Evolutionary conservation across 2,113 vertebrate species (phyloP).

Genomic region (Lipophrys pholis): DNA sequence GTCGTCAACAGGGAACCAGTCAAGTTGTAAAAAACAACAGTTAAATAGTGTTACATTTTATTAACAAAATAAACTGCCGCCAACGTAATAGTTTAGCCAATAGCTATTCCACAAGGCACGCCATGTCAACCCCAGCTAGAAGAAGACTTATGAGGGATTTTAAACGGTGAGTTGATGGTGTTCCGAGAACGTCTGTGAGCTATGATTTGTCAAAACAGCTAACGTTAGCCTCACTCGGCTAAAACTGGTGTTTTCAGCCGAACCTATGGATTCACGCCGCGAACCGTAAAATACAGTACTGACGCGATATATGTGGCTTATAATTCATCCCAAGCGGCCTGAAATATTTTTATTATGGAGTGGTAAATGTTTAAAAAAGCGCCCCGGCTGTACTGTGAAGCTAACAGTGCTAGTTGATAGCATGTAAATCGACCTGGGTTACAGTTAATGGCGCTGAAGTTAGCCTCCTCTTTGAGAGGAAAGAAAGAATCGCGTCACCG

Average conservation of each 20-base stretch:
- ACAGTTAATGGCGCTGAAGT: background rate
- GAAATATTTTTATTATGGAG: background rate
- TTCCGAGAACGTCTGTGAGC: conserved; percentile 24
- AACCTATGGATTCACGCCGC: accelerated
- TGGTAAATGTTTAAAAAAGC: background rate
- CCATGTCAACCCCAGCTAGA: conserved; percentile 96
- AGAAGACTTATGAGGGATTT: conserved; percentile 96
- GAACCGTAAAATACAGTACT: background rate
- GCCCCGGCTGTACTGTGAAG: background rate
- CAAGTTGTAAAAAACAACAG: conserved; percentile 25
- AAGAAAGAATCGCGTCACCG: too few species aligned
- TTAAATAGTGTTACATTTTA: conserved; percentile 1
- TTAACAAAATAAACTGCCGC: background rate
- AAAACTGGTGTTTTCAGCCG: background rate
- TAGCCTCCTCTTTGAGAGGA: too few species aligned
- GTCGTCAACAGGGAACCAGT: background rate
- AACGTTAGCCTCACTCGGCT: conserved; percentile 57
- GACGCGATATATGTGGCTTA: accelerated
- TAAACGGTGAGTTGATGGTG: conserved; percentile 88
- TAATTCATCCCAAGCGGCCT: too few species aligned
- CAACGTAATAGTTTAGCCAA: background rate
- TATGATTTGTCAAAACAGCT: conserved; percentile 61
- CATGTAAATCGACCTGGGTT: background rate
- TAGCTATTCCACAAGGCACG: conserved; percentile 17
- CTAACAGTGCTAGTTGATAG: conserved; percentile 28